A percentile compares a stretch with the other conserved stretches of the same genome.
phyloP scores from a whole-genome alignment of 2,113 vertebrate species.

The Bucco capensis region DNA sequence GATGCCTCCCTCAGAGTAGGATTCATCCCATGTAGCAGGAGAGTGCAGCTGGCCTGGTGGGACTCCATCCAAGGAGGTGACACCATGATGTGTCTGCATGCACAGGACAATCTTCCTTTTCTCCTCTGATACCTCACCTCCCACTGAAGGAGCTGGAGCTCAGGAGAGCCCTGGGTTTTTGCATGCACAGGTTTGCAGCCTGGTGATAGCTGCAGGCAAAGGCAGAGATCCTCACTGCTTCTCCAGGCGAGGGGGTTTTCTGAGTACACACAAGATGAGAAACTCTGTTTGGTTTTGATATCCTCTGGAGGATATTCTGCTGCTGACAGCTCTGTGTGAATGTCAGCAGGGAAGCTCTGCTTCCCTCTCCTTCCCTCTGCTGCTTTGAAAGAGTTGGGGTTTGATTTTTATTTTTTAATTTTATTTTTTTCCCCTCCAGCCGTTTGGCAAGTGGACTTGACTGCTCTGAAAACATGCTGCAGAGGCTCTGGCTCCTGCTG shows the following conservation, averaged over 20 bases:
- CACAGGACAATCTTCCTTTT: background rate
- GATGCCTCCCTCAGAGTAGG: background rate
- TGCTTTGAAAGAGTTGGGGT: background rate
- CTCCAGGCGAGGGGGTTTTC: background rate
- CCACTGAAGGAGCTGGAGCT: background rate
- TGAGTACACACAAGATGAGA: background rate
- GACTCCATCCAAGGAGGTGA: background rate
- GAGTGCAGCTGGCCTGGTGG: background rate
- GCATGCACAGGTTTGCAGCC: background rate
- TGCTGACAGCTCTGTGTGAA: background rate
- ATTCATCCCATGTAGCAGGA: background rate
- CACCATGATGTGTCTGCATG: accelerated
- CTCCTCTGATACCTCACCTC: background rate
- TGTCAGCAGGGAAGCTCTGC: background rate
- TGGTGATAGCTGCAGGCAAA: background rate
- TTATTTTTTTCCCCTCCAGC: background rate
- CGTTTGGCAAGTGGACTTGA: conserved; percentile 45
- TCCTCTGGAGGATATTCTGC: conserved; percentile 13
- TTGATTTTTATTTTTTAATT: background rate
- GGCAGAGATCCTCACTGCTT: background rate
- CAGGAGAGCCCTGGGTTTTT: background rate
- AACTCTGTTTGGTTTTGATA: background rate
- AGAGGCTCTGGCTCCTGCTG: conserved; percentile 31
- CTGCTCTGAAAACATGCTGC: background rate
- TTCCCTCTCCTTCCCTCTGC: conserved; percentile 20